phyloP scores from a whole-genome alignment of 2,888 invertebrate species.

The Nemoura dubitans region DNA sequence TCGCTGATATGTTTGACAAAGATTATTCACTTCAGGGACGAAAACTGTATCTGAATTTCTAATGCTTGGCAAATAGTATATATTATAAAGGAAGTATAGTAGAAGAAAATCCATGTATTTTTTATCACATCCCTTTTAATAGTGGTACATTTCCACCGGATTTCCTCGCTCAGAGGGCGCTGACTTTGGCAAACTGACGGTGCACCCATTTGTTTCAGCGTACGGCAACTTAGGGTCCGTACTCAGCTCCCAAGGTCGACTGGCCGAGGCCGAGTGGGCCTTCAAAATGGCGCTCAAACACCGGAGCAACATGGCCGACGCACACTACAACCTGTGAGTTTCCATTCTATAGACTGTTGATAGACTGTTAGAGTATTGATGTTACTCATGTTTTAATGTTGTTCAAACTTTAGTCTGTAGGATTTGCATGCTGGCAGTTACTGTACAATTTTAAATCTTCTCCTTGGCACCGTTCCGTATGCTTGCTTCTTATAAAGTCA shows the following conservation, averaged over 20 bases:
- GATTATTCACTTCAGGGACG: not conserved
- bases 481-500: too few species aligned
- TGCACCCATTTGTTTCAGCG: slow-evolving; percentile 76
- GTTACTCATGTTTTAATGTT: too few species aligned
- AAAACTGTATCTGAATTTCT: not conserved
- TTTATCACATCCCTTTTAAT: not conserved
- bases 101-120: not conserved
- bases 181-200: too few species aligned
- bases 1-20: not conserved
- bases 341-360: not conserved
- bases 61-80: not conserved
- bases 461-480: too few species aligned
- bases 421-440: too few species aligned
- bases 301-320: slow-evolving; percentile 98
- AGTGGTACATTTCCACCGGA: not conserved
- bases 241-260: slow-evolving; percentile 86
- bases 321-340: slow-evolving; percentile 98
- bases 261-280: slow-evolving; percentile 89
- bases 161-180: not conserved
- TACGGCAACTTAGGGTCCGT: slow-evolving; percentile 97
- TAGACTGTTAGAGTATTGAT: not conserved
- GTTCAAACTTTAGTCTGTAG: too few species aligned
- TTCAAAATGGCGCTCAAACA: slow-evolving; percentile 89
- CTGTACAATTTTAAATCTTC: too few species aligned
- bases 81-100: not conserved